phyloP scores from a whole-genome alignment of 2,888 invertebrate genomes.

The Aleiodes testaceus region DNA sequence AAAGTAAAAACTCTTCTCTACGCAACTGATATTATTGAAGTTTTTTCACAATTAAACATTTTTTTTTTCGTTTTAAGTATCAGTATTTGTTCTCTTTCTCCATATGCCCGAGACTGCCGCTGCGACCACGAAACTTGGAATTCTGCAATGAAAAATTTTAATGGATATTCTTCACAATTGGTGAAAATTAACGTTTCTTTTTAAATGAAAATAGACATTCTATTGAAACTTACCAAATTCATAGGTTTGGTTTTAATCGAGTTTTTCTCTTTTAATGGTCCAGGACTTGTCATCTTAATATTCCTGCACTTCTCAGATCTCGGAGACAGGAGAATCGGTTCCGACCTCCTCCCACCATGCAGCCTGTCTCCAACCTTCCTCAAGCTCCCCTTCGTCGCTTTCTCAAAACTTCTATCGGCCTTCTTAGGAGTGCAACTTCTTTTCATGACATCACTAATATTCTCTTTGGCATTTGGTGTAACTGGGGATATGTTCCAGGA shows the following conservation, averaged over 20 bases:
- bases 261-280: conserved; percentile 56
- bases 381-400: neutral
- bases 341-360: conserved; percentile 46
- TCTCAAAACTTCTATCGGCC: neutral
- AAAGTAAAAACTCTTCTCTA: no score
- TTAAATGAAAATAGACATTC: neutral
- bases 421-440: conserved; percentile 30
- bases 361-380: conserved; percentile 24
- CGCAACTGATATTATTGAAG: conserved; percentile 2
- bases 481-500: conserved; percentile 62
- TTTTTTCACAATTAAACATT: neutral
- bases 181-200: no score
- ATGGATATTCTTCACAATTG: neutral
- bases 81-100: conserved; percentile 66
- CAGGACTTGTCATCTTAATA: conserved; percentile 56
- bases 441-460: neutral
- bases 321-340: conserved; percentile 49
- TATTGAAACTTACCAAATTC: conserved; percentile 58
- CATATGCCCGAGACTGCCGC: conserved; percentile 43
- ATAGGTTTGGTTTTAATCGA: conserved; percentile 56
- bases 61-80: conserved; percentile 22
- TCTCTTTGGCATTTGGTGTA: conserved; percentile 50
- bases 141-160: conserved; percentile 51
- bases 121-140: conserved; percentile 58
- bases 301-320: conserved; percentile 45